Evolutionary conservation across 2,797 vertebrate species (phyloP), one percentile per base, ranked within the genome.

Genomic region (Fistularia tabacaria): DNA sequence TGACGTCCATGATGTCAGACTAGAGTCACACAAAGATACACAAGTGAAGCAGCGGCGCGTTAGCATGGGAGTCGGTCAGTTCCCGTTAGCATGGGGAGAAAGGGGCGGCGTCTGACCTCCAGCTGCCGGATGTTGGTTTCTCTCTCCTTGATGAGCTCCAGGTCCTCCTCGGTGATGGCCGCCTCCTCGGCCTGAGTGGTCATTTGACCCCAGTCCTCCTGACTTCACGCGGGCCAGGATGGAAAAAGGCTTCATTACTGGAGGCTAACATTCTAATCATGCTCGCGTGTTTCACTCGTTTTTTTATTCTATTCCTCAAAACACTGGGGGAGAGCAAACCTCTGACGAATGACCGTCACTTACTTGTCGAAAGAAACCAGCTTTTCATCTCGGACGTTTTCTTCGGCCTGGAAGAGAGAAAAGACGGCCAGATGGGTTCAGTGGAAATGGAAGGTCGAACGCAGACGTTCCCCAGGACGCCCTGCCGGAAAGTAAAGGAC

Each of bases 1-100:
- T 98, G 57, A 98, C 95, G 74, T 98, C 96, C 91, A 97, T 74
- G 78, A 98, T 98, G 65, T 98, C 95, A 59, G 95, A 95, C 96
- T 98, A 81, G 59, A 40, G 11, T 59, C 11, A 59, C 13, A 50
- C 1, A 49, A 9, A 51, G 36, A 54, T 13, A 13, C 5, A 36
- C 9, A 38, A 2, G 6, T 13, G 36, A 54, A 13, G 4, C n/a
- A 8, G 11, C n/a, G 14, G 14, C 10, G 38, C 9, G 38, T 12
- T 6, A n/a, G 37, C 4, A 9, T 6, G 13, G 1, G 2, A 39
- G 8, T n/a, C n/a, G 25, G 25, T 5, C 2, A 25, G 25, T 5
- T 10, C 7, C 12, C 41, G 14, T 15, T 15, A 6, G 38, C 10
- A 3, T 14, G 39, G 39, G 3, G 13, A 14, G 6, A 7, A 36